Evolutionary conservation across 2,113 vertebrate genomes (phyloP).

Genomic region (Neotoma lepida): DNA sequence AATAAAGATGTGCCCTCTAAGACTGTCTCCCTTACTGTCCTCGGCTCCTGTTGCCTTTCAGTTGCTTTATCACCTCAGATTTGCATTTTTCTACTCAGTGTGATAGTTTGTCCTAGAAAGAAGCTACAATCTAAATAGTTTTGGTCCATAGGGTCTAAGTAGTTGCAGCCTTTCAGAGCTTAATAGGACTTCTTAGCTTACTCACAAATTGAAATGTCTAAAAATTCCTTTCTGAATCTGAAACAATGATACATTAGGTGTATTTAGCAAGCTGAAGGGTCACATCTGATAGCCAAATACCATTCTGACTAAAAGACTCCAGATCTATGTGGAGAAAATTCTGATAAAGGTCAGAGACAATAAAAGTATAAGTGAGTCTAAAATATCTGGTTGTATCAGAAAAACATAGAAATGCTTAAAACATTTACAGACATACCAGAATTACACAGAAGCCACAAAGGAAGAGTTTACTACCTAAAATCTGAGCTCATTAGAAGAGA

Average conservation of each 20-base stretch:
- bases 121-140: background rate
- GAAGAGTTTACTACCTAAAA: background rate
- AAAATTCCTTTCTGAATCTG: background rate
- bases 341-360: background rate
- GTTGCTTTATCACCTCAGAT: conserved; percentile 18
- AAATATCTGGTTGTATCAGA: background rate
- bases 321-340: background rate
- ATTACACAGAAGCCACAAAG: background rate
- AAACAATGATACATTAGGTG: background rate
- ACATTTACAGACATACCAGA: conserved; percentile 5
- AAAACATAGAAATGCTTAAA: conserved; percentile 15
- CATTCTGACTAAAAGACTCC: background rate
- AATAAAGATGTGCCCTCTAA: too few species aligned
- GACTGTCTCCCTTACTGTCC: background rate
- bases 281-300: background rate
- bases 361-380: conserved; percentile 27
- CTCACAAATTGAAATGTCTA: background rate
- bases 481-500: background rate
- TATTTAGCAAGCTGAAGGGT: background rate
- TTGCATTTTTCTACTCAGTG: conserved; percentile 18
- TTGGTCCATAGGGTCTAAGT: background rate
- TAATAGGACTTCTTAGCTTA: background rate
- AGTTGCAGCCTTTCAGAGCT: background rate
- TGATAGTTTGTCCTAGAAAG: conserved; percentile 54
- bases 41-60: background rate